Conservation (phyloP, 2,888 invertebrate genomes). For the Oeneis ivallda region DNA sequence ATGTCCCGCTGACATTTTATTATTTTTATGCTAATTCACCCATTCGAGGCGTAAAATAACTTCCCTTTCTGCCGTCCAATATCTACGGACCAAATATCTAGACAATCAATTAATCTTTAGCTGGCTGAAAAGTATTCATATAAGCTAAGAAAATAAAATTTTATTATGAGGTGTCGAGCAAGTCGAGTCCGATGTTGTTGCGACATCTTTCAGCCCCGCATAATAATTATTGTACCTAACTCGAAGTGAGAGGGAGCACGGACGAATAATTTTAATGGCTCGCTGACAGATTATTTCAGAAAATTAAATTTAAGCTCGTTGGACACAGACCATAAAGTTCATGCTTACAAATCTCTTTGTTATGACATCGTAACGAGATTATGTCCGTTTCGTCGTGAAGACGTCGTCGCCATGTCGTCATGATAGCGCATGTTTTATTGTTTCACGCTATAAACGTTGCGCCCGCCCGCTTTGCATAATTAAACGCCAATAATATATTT, state of each 20-base stretch:
- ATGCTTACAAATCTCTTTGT: conserved; percentile 82
- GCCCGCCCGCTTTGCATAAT: conserved; percentile 55
- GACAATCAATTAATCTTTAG: conserved; percentile 22
- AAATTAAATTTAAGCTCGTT: conserved; percentile 81
- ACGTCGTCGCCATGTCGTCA: conserved; percentile 68
- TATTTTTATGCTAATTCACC: conserved; percentile 73
- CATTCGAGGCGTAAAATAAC: conserved; percentile 54
- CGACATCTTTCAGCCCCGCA: conserved; percentile 44
- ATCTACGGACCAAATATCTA: conserved; percentile 32
- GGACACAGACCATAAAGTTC: conserved; percentile 80
- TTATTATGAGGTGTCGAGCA: conserved; percentile 33
- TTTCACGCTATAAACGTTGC: conserved; percentile 68
- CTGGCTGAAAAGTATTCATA: conserved; percentile 23
- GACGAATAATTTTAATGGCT: conserved; percentile 78
- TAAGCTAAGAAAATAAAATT: conserved; percentile 35
- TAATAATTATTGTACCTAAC: conserved; percentile 65
- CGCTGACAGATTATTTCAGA: conserved; percentile 80
- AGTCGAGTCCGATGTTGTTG: conserved; percentile 33
- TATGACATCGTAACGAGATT: conserved; percentile 81
- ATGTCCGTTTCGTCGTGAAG: conserved; percentile 77
- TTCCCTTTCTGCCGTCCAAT: conserved; percentile 32
- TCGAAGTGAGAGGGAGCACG: conserved; percentile 52
- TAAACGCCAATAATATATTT: conserved; percentile 47
- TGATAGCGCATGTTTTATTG: conserved; percentile 75
- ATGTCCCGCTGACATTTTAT: conserved; percentile 65